Evolutionary conservation across 2,888 invertebrate genomes (phyloP).

Genomic region (Cosmopolites sordidus): DNA sequence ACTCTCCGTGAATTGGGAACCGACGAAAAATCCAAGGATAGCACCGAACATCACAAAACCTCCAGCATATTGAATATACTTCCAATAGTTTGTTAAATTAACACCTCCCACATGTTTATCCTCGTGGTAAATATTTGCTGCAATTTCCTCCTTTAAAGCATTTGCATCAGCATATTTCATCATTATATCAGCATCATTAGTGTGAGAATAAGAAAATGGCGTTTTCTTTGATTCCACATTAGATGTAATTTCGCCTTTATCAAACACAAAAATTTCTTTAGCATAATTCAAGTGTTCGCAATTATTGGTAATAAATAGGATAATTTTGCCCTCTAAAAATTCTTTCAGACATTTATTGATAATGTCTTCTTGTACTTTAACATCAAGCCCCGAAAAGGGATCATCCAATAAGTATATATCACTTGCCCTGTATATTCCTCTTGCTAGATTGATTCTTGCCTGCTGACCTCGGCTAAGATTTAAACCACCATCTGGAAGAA

Average conservation of each 20-base stretch:
- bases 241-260: conserved; percentile 52
- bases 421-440: conserved; percentile 75
- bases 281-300: conserved; percentile 56
- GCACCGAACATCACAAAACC: conserved; percentile 29
- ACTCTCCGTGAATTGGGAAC: conserved; percentile 32
- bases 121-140: conserved; percentile 33
- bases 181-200: not conserved
- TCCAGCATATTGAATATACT: conserved; percentile 34
- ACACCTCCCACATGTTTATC: conserved; percentile 33
- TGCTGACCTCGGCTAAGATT: conserved; percentile 75
- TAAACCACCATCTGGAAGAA: conserved; percentile 57
- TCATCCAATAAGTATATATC: conserved; percentile 84
- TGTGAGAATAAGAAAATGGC: too few species aligned
- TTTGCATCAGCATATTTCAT: not conserved
- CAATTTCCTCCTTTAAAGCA: not conserved
- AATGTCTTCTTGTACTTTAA: conserved; percentile 74
- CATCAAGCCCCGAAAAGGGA: conserved; percentile 82
- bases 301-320: conserved; percentile 71
- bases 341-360: conserved; percentile 70
- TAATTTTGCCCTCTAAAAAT: conserved; percentile 61
- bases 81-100: conserved; percentile 31
- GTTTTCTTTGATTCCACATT: conserved; percentile 27
- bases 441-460: conserved; percentile 78
- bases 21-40: conserved; percentile 27
- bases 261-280: conserved; percentile 31